Evolutionary conservation across 2,113 vertebrate species (phyloP).

Genomic region (Pseudois nayaur): DNA sequence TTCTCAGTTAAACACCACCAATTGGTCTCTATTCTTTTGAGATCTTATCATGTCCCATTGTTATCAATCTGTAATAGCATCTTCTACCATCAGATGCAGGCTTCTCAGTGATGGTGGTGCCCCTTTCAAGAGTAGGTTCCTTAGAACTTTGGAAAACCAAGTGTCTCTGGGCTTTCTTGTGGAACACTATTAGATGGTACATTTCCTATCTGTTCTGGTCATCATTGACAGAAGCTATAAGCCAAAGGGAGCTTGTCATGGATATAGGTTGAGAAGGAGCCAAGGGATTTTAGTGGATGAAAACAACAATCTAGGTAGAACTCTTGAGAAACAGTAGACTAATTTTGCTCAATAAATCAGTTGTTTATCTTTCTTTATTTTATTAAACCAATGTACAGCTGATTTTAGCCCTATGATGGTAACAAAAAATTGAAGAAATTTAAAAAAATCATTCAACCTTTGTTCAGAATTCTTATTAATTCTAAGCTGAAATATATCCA

Average conservation of each 20-base stretch:
- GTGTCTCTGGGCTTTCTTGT: neutral
- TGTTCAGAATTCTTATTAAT: neutral
- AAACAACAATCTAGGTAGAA: neutral
- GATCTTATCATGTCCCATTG: neutral
- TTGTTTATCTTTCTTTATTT: neutral
- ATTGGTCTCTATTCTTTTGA: slow-evolving; percentile 26
- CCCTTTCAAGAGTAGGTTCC: neutral
- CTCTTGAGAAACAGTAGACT: neutral
- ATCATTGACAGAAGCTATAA: neutral
- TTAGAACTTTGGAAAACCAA: neutral
- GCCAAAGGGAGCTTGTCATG: neutral
- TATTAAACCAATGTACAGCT: neutral
- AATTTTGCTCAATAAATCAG: neutral
- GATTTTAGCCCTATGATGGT: neutral
- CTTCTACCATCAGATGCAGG: neutral
- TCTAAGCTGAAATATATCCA: neutral
- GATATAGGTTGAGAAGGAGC: neutral
- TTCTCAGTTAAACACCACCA: neutral
- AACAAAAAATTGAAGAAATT: neutral
- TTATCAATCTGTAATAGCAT: neutral
- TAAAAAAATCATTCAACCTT: neutral
- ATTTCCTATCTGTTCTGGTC: neutral
- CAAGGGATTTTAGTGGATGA: neutral
- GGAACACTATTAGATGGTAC: neutral
- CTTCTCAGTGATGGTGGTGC: neutral